Evolutionary conservation across 2,888 invertebrate species (phyloP), one percentile per base, ranked within the genome.

Genomic region (Drosophila buzzatii): DNA sequence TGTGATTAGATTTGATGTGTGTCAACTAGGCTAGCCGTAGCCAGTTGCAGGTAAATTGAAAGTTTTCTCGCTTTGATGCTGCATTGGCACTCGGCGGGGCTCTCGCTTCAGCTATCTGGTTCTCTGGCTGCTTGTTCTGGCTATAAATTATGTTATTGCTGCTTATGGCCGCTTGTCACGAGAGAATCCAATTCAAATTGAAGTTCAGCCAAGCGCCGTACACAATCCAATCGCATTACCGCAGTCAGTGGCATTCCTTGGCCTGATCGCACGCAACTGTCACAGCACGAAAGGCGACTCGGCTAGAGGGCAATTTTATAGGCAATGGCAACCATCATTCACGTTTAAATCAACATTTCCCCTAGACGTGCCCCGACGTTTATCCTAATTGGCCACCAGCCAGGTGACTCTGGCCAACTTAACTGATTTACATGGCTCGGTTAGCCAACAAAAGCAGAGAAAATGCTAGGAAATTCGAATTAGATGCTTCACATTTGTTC

Each of bases 331-430:
- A 49, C 73, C 79, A 76, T 91, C 89, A 85, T 81, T 91, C 87
- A 89, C 81, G 88, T 90, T 91, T 91, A 89, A 89, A 90, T 91
- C 90, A 89, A 90, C 90, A 91, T 91, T 91, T 90, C 91, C 90
- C 90, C 3, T 6, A 0, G 3, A 10, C 2, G 12, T 12, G 37
- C 6, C 16, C 16, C 73, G 76, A 75, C 85, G 90, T 90, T 90
- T 90, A 90, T 86, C 81, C 85, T 85, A 85, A 88, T 85, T 84
- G 79, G 63, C 73, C 79, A 79, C 75, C 55, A 71, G 82, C 70
- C 80, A 52, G 61, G 65, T 68, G 44, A 59, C 63, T 44, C 56
- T 35, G 47, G 53, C 51, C 69, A 61, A 20, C 56, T 49, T 64
- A 61, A 20, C 56, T 49, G 37, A 62, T 69, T 52, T 56, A 62